Evolutionary conservation across 1,140 invertebrate species (phyloP), one percentile per base, ranked within the genome.

Genomic region (Matsumurasca onukii): DNA sequence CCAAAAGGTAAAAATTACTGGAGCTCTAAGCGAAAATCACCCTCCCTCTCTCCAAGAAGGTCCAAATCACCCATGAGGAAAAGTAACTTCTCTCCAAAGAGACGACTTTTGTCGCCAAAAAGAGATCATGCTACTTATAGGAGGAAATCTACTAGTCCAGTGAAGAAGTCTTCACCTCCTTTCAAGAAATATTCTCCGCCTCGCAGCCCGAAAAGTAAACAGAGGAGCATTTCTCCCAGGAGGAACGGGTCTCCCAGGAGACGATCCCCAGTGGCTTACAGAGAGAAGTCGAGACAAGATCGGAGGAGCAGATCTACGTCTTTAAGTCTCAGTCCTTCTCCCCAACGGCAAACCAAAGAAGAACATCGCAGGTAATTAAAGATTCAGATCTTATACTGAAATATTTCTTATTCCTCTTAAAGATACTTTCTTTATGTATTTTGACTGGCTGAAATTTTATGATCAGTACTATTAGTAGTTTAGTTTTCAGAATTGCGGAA

Each of bases 291-390:
- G 55, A 5, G 2, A 24, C 17, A n/a, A 17, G 39, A 39, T 15
- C 62, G 30, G 20, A 13, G 24, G 25, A 69, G 68, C 30, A 49
- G 62, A 24, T n/a, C 62, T 0, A 39, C 68, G 27, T 66, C 62
- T 27, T 25, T 69, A 5, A 69, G 68, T 30, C 31, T 69, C 1
- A 69, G 68, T 29, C 68, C 68, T n/a, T 69, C 68, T 15, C 63
- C 68, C 1, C 29, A 51, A 5, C 25, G 68, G 52, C 62, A 49
- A 27, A 3, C 62, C 1, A 52, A 45, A 15, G 63, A 52, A 5
- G 17, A 20, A 27, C n/a, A 2, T 57, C 62, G 34, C 27, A 65
- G 62, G 62, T 48, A 48, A 27, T 3, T 31, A 61, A n/a, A n/a
- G n/a, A n/a, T n/a, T n/a, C n/a, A n/a, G n/a, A n/a, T n/a, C n/a